Evolutionary conservation across 2,113 vertebrate species (phyloP).

Genomic region (Sinocyclocheilus maitianheensis): DNA sequence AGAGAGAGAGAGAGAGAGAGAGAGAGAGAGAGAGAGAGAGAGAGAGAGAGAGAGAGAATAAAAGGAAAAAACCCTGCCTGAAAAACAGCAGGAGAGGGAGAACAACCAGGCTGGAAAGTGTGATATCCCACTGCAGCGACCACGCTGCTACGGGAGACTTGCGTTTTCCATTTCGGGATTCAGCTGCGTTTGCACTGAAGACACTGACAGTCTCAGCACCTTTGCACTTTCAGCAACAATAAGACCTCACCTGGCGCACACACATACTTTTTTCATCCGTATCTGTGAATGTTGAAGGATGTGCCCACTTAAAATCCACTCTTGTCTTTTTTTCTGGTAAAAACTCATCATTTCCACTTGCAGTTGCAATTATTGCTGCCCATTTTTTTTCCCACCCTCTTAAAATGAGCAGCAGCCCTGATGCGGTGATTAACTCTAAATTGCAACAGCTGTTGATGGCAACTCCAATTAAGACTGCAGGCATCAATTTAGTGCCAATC

Average conservation of each 20-base stretch:
- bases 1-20: neutral
- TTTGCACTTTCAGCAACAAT: slow-evolving; percentile 46
- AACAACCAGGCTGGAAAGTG: slow-evolving; percentile 33
- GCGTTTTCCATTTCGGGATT: slow-evolving; percentile 49
- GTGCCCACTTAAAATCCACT: neutral
- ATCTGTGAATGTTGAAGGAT: neutral
- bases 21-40: neutral
- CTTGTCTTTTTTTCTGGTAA: neutral
- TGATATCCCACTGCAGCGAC: slow-evolving; percentile 32
- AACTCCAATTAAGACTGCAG: slow-evolving; percentile 53
- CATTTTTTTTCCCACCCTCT: slow-evolving; percentile 32
- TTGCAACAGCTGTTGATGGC: slow-evolving; percentile 58
- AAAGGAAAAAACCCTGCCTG: slow-evolving; percentile 40
- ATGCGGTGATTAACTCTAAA: slow-evolving; percentile 54
- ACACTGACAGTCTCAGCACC: slow-evolving; percentile 47
- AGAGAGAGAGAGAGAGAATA: slow-evolving; percentile 29
- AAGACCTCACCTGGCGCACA: slow-evolving; percentile 13
- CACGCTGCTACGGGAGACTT: neutral
- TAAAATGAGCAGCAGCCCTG: slow-evolving; percentile 36
- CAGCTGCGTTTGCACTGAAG: slow-evolving; percentile 47
- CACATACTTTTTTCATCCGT: slow-evolving; percentile 2
- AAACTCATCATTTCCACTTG: slow-evolving; percentile 26
- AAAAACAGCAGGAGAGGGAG: slow-evolving; percentile 50
- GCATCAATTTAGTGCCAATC: slow-evolving; percentile 52
- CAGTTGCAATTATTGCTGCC: slow-evolving; percentile 33